Evolutionary conservation across 2,888 invertebrate species (phyloP).

Genomic region (Alentia gelatinosa): DNA sequence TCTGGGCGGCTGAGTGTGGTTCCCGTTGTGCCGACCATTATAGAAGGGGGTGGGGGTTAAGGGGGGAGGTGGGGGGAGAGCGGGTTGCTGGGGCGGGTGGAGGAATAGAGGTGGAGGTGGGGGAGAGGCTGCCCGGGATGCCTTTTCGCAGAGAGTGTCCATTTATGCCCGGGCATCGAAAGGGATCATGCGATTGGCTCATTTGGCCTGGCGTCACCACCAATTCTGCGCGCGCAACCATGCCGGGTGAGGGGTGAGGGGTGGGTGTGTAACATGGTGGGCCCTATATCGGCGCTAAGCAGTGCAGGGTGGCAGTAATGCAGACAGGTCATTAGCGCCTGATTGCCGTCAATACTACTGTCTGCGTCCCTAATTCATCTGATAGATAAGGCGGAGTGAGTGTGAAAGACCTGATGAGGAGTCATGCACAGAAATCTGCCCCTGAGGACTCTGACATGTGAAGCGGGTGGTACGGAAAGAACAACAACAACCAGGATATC

Average conservation of each 20-base stretch:
- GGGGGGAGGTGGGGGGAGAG: not conserved
- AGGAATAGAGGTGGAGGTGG: not conserved
- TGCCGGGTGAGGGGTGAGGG: not conserved
- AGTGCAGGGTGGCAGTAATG: not conserved
- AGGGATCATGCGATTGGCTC: constrained; percentile 45
- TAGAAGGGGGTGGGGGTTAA: not conserved
- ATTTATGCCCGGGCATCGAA: not conserved
- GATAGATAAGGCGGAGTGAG: not conserved
- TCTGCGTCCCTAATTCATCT: not conserved
- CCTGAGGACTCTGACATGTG: not conserved
- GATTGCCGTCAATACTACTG: not conserved
- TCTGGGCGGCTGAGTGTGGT: constrained; percentile 15
- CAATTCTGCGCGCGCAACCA: not conserved
- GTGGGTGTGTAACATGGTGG: not conserved
- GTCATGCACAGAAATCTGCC: not conserved
- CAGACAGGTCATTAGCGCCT: not conserved
- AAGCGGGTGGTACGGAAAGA: not conserved
- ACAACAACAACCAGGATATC: too few species aligned
- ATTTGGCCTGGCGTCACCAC: constrained; percentile 4
- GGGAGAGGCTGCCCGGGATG: not conserved
- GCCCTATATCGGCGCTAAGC: not conserved
- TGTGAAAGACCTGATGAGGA: not conserved
- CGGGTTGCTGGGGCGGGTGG: not conserved
- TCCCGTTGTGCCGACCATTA: constrained; percentile 12
- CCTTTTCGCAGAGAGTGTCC: constrained; percentile 45